These are phyloP conservation scores for Oreohelix idahoensis DNA, from an alignment of 1,140 invertebrate species.

Conservation along the genomic window DNA sequence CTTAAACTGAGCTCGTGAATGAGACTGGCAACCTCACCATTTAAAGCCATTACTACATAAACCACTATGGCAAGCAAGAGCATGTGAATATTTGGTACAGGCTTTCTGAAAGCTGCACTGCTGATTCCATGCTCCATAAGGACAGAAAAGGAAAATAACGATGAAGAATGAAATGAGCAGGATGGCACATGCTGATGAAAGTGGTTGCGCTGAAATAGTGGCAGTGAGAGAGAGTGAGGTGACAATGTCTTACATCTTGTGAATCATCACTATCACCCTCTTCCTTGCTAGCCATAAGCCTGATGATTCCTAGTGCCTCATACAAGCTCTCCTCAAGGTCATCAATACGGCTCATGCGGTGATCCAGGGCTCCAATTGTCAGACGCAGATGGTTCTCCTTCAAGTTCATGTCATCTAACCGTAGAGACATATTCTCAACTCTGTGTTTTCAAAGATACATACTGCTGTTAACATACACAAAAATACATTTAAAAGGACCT, in stretches of 20 bases:
- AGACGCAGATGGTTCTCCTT: conserved; percentile 88
- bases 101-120: too few relatives aligned
- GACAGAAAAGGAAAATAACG: too few relatives aligned
- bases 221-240: not conserved
- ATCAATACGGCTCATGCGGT: conserved; percentile 87
- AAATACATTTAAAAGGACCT: too few relatives aligned
- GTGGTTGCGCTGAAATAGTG: not conserved
- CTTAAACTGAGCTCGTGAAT: too few relatives aligned
- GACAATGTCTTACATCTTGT: not conserved
- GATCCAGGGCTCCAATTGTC: conserved; percentile 87
- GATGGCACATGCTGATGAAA: not conserved
- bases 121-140: too few relatives aligned
- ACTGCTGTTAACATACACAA: not conserved
- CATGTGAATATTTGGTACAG: too few relatives aligned
- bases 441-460: conserved; percentile 63
- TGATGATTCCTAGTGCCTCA: conserved; percentile 47
- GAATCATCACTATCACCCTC: conserved; percentile 19
- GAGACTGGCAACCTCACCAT: too few relatives aligned
- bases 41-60: too few relatives aligned
- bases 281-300: conserved; percentile 24
- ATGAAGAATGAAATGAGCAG: too few relatives aligned
- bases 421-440: conserved; percentile 87
- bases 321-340: conserved; percentile 75
- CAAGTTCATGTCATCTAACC: conserved; percentile 89
- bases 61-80: too few relatives aligned